Evolutionary conservation across 1,140 invertebrate species (phyloP).

Genomic region (Drosophila pseudoobscura): DNA sequence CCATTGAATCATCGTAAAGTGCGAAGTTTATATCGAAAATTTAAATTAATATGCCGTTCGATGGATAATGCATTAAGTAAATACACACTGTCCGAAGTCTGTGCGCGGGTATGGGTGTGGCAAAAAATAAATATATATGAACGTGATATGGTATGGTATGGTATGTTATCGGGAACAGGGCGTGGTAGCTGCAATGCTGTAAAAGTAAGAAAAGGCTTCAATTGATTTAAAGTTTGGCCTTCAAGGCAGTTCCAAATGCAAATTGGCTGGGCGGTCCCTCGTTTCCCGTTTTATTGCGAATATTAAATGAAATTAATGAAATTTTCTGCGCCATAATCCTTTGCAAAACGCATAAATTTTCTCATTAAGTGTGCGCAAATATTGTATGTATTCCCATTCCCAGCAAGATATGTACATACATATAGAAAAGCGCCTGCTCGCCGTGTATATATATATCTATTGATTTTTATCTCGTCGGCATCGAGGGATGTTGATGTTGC

Average conservation of each 20-base stretch:
- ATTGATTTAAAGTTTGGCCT: conserved; percentile 67
- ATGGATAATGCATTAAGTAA: conserved; percentile 39
- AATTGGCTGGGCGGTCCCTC: conserved; percentile 50
- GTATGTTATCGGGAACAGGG: conserved; percentile 10
- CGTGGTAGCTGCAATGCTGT: conserved; percentile 42
- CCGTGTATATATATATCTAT: conserved; percentile 46
- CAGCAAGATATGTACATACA: conserved; percentile 12
- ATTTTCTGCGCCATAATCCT: conserved; percentile 80
- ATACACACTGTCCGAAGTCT: background rate
- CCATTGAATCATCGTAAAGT: conserved; percentile 50
- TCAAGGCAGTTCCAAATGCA: conserved; percentile 57
- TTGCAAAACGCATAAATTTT: conserved; percentile 80
- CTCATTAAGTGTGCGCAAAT: conserved; percentile 70
- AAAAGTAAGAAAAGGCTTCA: conserved; percentile 37
- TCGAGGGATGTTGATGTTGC: conserved; percentile 64
- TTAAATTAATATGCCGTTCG: conserved; percentile 58
- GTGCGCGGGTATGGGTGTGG: background rate
- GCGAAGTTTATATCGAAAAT: conserved; percentile 58
- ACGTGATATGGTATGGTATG: background rate
- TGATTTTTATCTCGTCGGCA: conserved; percentile 77
- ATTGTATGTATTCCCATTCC: conserved; percentile 52
- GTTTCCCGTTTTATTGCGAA: conserved; percentile 71
- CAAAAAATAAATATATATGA: background rate
- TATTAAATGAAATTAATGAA: conserved; percentile 82
- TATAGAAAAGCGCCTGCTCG: conserved; percentile 29